phyloP scores from a whole-genome alignment of 2,113 vertebrate genomes.

The Callocephalon fimbriatum region DNA sequence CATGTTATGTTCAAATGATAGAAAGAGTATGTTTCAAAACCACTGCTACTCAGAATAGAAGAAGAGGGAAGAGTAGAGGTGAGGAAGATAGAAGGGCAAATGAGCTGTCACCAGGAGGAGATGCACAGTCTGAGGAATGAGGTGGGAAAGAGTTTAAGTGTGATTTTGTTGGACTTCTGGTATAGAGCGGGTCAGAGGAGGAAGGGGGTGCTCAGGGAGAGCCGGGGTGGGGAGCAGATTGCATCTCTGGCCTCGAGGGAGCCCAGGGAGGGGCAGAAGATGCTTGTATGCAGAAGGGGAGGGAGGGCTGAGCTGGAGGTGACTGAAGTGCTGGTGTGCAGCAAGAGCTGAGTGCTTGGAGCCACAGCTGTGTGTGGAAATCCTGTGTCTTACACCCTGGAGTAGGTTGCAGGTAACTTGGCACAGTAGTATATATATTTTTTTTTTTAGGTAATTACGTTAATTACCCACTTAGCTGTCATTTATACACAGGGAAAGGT shows the following conservation, averaged over 20 bases:
- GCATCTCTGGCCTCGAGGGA: background rate
- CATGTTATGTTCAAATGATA: background rate
- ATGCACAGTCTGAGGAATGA: background rate
- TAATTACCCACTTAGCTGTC: background rate
- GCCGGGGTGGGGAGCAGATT: accelerated
- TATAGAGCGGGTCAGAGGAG: accelerated
- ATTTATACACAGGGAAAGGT: background rate
- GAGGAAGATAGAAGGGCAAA: background rate
- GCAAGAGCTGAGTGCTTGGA: accelerated
- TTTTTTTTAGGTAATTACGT: background rate
- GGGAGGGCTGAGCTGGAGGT: accelerated
- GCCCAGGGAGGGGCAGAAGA: background rate
- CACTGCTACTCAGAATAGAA: background rate
- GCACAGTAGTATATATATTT: accelerated
- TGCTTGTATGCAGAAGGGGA: accelerated
- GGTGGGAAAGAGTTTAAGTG: background rate
- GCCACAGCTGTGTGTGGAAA: background rate
- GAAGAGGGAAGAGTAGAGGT: background rate
- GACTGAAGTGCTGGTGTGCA: accelerated
- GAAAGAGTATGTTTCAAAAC: background rate
- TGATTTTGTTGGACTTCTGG: background rate
- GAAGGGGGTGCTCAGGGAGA: background rate
- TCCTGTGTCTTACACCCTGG: background rate
- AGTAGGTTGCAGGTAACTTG: background rate
- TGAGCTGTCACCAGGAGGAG: background rate